These are phyloP conservation scores for Lanius ludovicianus DNA, from an alignment of 2,113 vertebrate species.

Conservation along the genomic window DNA sequence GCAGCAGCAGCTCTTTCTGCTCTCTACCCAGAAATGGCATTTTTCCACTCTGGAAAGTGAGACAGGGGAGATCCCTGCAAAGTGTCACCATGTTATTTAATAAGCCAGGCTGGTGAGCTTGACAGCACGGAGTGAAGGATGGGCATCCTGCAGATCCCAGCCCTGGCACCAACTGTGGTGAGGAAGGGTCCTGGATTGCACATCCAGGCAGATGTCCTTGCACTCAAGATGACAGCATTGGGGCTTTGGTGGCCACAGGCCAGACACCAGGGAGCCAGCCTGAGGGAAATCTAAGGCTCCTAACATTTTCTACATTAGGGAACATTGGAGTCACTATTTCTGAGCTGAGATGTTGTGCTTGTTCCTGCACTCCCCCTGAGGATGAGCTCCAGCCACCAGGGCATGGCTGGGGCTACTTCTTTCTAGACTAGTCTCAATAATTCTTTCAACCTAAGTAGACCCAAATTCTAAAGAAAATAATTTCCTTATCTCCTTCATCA, in stretches of 20 bases:
- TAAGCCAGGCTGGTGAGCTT: not conserved
- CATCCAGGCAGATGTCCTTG: not conserved
- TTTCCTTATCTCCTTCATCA: not conserved
- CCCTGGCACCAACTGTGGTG: rapidly evolving
- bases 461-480: not conserved
- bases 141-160: not conserved
- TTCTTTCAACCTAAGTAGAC: not conserved
- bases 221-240: rapidly evolving
- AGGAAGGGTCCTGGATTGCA: not conserved
- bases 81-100: not conserved
- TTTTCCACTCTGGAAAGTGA: not conserved
- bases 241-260: not conserved
- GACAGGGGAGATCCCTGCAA: not conserved
- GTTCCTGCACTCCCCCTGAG: not conserved
- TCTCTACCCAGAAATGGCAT: not conserved
- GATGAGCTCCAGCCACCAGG: not conserved
- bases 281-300: not conserved
- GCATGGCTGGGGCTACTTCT: not conserved
- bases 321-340: not conserved
- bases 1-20: not conserved
- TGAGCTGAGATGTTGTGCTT: not conserved
- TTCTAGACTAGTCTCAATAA: not conserved
- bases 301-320: not conserved
- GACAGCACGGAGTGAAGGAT: not conserved
- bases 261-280: not conserved